Conservation (phyloP, 2,113 vertebrate genomes). For the Pseudonaja textilis region DNA sequence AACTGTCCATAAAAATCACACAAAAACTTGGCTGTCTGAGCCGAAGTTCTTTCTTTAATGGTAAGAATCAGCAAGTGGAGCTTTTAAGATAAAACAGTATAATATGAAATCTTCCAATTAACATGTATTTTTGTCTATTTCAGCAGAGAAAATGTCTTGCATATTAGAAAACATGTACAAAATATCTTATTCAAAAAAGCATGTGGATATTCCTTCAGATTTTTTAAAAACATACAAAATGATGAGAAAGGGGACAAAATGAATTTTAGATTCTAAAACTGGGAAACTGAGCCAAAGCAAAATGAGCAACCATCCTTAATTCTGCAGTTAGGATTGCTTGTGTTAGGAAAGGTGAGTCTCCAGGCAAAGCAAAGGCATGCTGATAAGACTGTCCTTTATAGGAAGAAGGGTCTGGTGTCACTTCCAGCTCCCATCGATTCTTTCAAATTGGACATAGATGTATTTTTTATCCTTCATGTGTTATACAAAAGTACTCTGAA, state of each 20-base stretch:
- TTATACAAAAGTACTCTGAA: conserved; percentile 45
- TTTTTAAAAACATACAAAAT: not conserved
- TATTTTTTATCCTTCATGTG: conserved; percentile 44
- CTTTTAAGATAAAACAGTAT: not conserved
- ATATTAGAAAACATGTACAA: not conserved
- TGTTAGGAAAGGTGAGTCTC: not conserved
- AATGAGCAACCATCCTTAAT: not conserved
- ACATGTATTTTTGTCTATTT: not conserved
- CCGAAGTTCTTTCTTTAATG: not conserved
- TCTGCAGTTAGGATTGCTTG: not conserved
- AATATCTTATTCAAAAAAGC: not conserved
- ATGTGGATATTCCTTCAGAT: not conserved
- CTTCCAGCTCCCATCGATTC: conserved; percentile 28
- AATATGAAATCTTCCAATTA: not conserved
- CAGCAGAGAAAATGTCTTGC: not conserved
- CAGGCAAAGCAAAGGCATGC: not conserved
- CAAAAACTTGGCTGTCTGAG: not conserved
- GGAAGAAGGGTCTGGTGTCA: conserved; percentile 18
- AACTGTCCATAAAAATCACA: not conserved
- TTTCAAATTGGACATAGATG: conserved; percentile 25
- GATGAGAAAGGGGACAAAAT: not conserved
- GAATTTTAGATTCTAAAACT: not conserved
- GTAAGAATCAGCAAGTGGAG: not conserved
- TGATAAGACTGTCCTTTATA: conserved; percentile 12
- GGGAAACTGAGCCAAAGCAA: not conserved